Evolutionary conservation across 2,888 invertebrate genomes (phyloP).

Genomic region (Halictus quadricinctus): DNA sequence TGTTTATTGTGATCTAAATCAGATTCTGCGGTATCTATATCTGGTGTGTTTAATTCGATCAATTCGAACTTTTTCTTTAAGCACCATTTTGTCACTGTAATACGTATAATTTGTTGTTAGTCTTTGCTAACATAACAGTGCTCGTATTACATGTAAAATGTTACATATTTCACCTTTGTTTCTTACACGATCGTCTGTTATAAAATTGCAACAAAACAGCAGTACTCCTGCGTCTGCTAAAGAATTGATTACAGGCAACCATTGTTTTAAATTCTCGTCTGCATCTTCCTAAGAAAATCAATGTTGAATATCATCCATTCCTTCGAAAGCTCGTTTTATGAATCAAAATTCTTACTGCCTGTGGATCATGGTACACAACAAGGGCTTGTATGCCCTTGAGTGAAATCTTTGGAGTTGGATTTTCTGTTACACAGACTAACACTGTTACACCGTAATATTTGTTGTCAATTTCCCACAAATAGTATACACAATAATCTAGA

Average conservation of each 20-base stretch:
- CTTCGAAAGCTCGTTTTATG: background rate
- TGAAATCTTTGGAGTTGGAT: constrained; percentile 83
- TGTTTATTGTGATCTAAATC: constrained; percentile 85
- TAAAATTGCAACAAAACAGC: constrained; percentile 74
- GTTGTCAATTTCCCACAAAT: constrained; percentile 86
- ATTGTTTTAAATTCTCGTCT: constrained; percentile 70
- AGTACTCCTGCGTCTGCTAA: constrained; percentile 75
- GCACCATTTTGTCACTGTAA: constrained; percentile 86
- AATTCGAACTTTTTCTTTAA: constrained; percentile 87
- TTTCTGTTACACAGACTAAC: constrained; percentile 84
- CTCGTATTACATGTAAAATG: background rate
- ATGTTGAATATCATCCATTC: constrained; percentile 29
- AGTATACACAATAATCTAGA: constrained; percentile 70
- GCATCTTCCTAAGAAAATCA: constrained; percentile 72
- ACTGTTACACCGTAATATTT: constrained; percentile 89
- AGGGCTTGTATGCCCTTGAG: constrained; percentile 85
- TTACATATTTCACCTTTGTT: constrained; percentile 81
- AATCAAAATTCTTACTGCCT: constrained; percentile 76
- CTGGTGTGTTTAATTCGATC: constrained; percentile 84
- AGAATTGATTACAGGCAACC: constrained; percentile 70
- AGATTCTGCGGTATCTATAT: constrained; percentile 80
- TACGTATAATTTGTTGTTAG: constrained; percentile 20
- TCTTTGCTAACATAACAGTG: background rate
- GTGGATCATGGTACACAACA: constrained; percentile 86
- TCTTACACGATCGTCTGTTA: constrained; percentile 78